A percentile compares a stretch with the other conserved stretches of the same genome.
phyloP scores from a whole-genome alignment of 2,113 vertebrate genomes.

The Archilochus colubris region DNA sequence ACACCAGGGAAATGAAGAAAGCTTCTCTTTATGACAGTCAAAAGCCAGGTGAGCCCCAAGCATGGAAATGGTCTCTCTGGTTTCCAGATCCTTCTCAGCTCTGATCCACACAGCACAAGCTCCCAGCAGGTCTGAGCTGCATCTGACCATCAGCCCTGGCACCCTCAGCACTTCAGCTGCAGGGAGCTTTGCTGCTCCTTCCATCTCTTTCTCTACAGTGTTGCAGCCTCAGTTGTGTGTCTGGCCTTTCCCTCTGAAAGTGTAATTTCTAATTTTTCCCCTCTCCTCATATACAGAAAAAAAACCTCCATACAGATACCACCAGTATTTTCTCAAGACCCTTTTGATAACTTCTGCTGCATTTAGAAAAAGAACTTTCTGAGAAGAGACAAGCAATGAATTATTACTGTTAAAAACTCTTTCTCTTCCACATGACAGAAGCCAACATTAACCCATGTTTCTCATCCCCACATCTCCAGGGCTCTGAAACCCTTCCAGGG shows the following conservation, averaged over 20 bases:
- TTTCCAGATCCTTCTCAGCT: neutral
- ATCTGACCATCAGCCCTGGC: rapidly evolving
- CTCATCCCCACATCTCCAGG: too few species aligned
- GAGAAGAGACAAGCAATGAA: neutral
- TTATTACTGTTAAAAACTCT: neutral
- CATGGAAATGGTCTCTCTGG: rapidly evolving
- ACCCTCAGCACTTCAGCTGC: neutral
- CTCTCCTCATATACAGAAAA: neutral
- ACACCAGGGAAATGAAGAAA: neutral
- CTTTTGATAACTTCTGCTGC: neutral
- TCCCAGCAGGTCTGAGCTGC: neutral
- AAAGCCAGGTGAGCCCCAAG: neutral
- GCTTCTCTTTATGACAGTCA: neutral
- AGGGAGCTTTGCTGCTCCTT: neutral
- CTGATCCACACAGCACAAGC: rapidly evolving
- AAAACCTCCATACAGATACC: neutral
- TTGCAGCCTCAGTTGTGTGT: neutral
- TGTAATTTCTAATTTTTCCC: neutral
- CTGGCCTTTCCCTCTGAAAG: neutral
- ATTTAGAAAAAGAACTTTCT: neutral
- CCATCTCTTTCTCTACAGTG: neutral
- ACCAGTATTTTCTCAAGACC: neutral
- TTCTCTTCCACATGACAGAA: too few species aligned
- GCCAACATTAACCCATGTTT: too few species aligned
- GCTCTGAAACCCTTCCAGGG: too few species aligned